phyloP scores from a whole-genome alignment of 2,797 vertebrate species.

The Siniperca undulata region DNA sequence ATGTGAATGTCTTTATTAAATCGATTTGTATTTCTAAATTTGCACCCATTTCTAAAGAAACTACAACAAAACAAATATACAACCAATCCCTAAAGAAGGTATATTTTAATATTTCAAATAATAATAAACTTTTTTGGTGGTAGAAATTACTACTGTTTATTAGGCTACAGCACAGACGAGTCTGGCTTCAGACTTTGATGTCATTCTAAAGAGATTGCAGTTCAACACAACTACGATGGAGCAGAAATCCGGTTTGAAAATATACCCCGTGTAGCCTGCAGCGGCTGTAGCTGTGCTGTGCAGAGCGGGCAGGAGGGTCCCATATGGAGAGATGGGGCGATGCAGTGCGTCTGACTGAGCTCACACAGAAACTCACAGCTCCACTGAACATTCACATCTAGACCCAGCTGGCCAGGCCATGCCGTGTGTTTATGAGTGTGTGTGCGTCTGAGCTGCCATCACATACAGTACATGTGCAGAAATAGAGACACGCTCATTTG shows the following conservation, averaged over 20 bases:
- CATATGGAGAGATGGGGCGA: slow-evolving; percentile 78
- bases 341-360: slow-evolving; percentile 76
- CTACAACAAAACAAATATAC: not conserved
- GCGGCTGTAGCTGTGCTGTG: slow-evolving; percentile 54
- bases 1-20: not conserved
- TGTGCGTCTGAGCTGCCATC: slow-evolving; percentile 11
- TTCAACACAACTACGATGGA: slow-evolving; percentile 19
- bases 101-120: not conserved
- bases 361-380: slow-evolving; percentile 72
- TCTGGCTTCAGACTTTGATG: not conserved
- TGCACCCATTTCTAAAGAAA: not conserved
- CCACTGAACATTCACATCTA: slow-evolving; percentile 81
- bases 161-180: not conserved
- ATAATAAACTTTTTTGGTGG: not conserved
- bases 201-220: slow-evolving; percentile 34
- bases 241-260: slow-evolving; percentile 48
- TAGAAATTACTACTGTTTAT: not conserved
- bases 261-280: slow-evolving; percentile 54
- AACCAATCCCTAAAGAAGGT: not conserved
- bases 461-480: slow-evolving; percentile 41
- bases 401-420: slow-evolving; percentile 77
- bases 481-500: slow-evolving; percentile 17
- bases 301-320: slow-evolving; percentile 68
- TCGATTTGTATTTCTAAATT: not conserved
- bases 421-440: slow-evolving; percentile 26